Evolutionary conservation across 2,888 invertebrate genomes (phyloP).

Genomic region (Theristus sp.): DNA sequence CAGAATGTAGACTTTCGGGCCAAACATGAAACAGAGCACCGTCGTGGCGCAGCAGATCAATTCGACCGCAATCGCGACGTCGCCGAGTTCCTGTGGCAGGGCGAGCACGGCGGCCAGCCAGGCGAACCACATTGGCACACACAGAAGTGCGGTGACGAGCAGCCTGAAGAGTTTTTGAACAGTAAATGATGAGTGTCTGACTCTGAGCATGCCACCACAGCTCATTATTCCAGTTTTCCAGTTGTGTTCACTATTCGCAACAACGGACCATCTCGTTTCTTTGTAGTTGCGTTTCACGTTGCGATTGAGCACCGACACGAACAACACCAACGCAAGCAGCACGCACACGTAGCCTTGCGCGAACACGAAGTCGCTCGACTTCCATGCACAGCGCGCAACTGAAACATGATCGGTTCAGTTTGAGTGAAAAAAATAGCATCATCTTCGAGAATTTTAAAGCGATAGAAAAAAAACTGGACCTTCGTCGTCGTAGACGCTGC

Average conservation of each 20-base stretch:
- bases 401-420: no score
- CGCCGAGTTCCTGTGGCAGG: slow-evolving; percentile 12
- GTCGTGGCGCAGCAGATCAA: slow-evolving; percentile 19
- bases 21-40: slow-evolving; percentile 24
- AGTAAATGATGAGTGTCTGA: no score
- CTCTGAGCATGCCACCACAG: no score
- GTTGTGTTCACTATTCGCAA: no score
- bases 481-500: no score
- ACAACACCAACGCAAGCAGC: slow-evolving; percentile 20
- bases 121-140: slow-evolving; percentile 16
- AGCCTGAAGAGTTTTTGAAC: no score
- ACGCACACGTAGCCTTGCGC: slow-evolving; percentile 16
- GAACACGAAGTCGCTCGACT: slow-evolving; percentile 10
- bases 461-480: no score
- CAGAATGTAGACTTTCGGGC: slow-evolving; percentile 27
- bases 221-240: no score
- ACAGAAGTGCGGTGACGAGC: slow-evolving; percentile 18
- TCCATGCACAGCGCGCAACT: slow-evolving; percentile 3
- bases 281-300: slow-evolving; percentile 28
- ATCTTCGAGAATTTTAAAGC: no score
- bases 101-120: slow-evolving; percentile 17
- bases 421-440: background rate
- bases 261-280: slow-evolving; percentile 7
- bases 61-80: slow-evolving; percentile 17
- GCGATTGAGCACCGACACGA: slow-evolving; percentile 19